These are phyloP conservation scores for Reinhardtius hippoglossoides DNA, from an alignment of 2,113 vertebrate genomes.

Conservation along the genomic window DNA sequence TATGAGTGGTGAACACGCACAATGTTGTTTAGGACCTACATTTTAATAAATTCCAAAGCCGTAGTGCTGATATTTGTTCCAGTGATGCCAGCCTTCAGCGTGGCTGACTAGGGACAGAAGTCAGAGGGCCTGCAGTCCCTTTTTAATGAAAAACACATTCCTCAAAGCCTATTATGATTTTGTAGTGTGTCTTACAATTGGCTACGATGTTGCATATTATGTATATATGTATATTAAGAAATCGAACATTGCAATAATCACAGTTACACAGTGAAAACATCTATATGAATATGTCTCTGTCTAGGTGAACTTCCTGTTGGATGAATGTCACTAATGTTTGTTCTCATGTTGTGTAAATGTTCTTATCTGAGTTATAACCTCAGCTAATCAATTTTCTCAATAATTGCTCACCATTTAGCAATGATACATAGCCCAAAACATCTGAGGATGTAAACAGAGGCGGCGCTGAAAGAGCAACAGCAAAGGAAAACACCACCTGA, in stretches of 20 bases:
- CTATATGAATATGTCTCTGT: neutral
- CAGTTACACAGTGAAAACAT: neutral
- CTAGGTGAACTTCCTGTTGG: neutral
- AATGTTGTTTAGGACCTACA: slow-evolving; percentile 25
- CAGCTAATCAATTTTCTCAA: slow-evolving; percentile 41
- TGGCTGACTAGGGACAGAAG: slow-evolving; percentile 28
- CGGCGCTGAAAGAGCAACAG: neutral
- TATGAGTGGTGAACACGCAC: neutral
- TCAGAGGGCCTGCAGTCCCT: slow-evolving; percentile 17
- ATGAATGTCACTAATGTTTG: slow-evolving; percentile 23
- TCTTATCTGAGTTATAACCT: slow-evolving; percentile 49
- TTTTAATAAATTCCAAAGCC: slow-evolving; percentile 48
- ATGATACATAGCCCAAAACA: slow-evolving; percentile 21
- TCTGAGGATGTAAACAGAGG: slow-evolving; percentile 10
- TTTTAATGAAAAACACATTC: slow-evolving; percentile 48
- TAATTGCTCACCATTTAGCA: slow-evolving; percentile 42
- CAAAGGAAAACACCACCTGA: slow-evolving; percentile 27
- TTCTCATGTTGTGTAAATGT: slow-evolving; percentile 26
- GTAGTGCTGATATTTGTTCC: slow-evolving; percentile 45
- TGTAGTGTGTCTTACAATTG: slow-evolving; percentile 20
- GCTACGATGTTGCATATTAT: slow-evolving; percentile 5
- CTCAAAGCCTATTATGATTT: slow-evolving; percentile 23
- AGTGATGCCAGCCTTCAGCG: slow-evolving; percentile 10
- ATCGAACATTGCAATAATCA: neutral
- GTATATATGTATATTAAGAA: neutral